Evolutionary conservation across 2,888 invertebrate genomes (phyloP).

Genomic region (Stenichneumon culpator): DNA sequence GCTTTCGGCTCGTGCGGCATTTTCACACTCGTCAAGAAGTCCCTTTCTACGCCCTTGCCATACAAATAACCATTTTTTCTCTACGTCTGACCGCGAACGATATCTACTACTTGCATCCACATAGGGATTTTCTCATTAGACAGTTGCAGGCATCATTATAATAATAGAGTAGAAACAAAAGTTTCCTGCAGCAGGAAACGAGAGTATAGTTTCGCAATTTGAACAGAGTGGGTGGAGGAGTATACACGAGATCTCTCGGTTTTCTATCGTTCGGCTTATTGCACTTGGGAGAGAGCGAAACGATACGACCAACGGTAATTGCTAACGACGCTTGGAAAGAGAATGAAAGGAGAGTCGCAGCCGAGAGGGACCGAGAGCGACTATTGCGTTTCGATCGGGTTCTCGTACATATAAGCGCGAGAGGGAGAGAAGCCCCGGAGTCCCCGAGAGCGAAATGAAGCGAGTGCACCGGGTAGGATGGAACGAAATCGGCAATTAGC

Average conservation of each 20-base stretch:
- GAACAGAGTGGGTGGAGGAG: too few relatives aligned
- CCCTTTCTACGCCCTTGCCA: too few relatives aligned
- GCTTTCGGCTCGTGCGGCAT: too few relatives aligned
- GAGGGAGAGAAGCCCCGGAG: neutral
- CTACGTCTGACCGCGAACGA: too few relatives aligned
- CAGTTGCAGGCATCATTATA: neutral
- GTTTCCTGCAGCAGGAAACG: constrained; percentile 24
- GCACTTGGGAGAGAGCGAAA: constrained; percentile 50
- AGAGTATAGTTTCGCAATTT: constrained; percentile 11
- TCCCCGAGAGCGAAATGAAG: constrained; percentile 12
- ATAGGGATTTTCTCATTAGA: neutral
- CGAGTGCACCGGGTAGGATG: constrained; percentile 24
- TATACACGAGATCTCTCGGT: neutral
- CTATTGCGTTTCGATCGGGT: constrained; percentile 22
- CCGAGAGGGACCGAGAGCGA: constrained; percentile 10
- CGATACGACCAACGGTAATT: constrained; percentile 54
- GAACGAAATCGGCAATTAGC: constrained; percentile 57
- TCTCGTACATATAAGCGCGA: neutral
- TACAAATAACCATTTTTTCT: too few relatives aligned
- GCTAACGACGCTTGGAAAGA: constrained; percentile 43
- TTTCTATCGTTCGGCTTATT: constrained; percentile 36
- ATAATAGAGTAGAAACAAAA: constrained; percentile 5
- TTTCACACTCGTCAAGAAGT: too few relatives aligned
- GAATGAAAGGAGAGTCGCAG: constrained; percentile 13
- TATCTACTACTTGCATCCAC: too few relatives aligned